Percentiles rank a stretch among this genome's conserved stretches.
phyloP scores from a whole-genome alignment of 2,113 vertebrate genomes.

The Clupea harengus region DNA sequence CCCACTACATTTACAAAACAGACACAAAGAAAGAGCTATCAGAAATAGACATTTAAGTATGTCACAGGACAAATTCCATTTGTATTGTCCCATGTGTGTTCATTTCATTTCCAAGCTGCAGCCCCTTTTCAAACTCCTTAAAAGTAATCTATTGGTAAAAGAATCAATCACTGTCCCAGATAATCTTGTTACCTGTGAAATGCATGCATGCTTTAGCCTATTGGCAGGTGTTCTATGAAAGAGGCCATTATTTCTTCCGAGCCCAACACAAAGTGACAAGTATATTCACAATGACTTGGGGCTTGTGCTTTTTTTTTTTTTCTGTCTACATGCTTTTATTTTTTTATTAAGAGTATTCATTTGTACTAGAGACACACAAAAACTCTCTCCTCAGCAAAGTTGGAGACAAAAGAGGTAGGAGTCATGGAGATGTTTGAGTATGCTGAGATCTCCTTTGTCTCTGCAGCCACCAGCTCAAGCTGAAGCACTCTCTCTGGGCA shows the following conservation, averaged over 20 bases:
- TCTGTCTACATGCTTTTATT: background rate
- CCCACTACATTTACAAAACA: background rate
- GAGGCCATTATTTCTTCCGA: background rate
- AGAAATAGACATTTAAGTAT: background rate
- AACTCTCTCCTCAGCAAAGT: background rate
- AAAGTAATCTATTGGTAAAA: constrained; percentile 71
- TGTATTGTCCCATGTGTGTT: background rate
- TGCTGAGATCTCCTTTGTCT: constrained; percentile 1
- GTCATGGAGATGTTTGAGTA: constrained; percentile 12
- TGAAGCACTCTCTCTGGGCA: background rate
- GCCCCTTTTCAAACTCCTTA: background rate
- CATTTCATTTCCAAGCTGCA: constrained; percentile 5
- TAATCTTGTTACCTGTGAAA: constrained; percentile 97
- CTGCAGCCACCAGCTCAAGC: background rate
- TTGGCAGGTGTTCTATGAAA: constrained; percentile 78
- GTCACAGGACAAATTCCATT: background rate
- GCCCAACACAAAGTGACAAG: constrained; percentile 12
- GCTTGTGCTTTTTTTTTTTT: background rate
- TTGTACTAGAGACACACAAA: constrained; percentile 6
- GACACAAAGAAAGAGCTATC: background rate
- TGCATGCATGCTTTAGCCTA: constrained; percentile 86
- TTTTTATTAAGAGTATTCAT: background rate
- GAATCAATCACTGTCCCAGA: constrained; percentile 88
- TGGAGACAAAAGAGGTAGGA: constrained; percentile 13
- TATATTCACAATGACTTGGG: constrained; percentile 9